phyloP scores from a whole-genome alignment of 2,113 vertebrate species.

The Triplophysa rosa region DNA sequence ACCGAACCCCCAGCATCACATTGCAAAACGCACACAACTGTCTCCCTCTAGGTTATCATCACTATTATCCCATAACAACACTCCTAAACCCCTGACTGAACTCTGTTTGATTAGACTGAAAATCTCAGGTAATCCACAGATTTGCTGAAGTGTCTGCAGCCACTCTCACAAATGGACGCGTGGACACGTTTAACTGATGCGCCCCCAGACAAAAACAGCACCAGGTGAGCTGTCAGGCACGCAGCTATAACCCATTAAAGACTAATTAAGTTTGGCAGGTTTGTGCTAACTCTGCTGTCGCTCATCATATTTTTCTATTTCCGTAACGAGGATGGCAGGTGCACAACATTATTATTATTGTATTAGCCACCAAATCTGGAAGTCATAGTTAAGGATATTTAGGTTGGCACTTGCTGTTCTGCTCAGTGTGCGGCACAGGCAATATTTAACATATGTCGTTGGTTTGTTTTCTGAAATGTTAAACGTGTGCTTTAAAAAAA shows the following conservation, averaged over 20 bases:
- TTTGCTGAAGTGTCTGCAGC: slow-evolving; percentile 88
- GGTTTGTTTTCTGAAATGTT: neutral
- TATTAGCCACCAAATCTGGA: slow-evolving; percentile 19
- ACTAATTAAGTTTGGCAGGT: slow-evolving; percentile 67
- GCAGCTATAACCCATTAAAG: slow-evolving; percentile 40
- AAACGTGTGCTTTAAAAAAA: too few relatives aligned
- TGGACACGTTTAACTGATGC: slow-evolving; percentile 42
- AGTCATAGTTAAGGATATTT: slow-evolving; percentile 26
- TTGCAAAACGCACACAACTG: slow-evolving; percentile 76
- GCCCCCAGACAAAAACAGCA: slow-evolving; percentile 54
- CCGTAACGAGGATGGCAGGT: slow-evolving; percentile 37
- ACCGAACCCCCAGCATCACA: slow-evolving; percentile 73
- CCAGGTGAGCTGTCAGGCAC: slow-evolving; percentile 62
- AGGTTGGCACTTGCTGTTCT: neutral
- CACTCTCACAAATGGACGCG: slow-evolving; percentile 72
- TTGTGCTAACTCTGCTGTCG: slow-evolving; percentile 61
- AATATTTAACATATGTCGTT: neutral
- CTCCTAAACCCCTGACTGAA: slow-evolving; percentile 87
- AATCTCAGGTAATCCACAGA: slow-evolving; percentile 91
- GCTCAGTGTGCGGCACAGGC: neutral
- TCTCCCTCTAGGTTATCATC: slow-evolving; percentile 77
- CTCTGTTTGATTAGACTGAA: slow-evolving; percentile 94
- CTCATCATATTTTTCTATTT: slow-evolving; percentile 43
- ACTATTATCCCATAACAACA: slow-evolving; percentile 80
- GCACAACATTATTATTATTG: slow-evolving; percentile 30